Evolutionary conservation across 2,113 vertebrate genomes (phyloP).

Genomic region (Hemiprocne comata): DNA sequence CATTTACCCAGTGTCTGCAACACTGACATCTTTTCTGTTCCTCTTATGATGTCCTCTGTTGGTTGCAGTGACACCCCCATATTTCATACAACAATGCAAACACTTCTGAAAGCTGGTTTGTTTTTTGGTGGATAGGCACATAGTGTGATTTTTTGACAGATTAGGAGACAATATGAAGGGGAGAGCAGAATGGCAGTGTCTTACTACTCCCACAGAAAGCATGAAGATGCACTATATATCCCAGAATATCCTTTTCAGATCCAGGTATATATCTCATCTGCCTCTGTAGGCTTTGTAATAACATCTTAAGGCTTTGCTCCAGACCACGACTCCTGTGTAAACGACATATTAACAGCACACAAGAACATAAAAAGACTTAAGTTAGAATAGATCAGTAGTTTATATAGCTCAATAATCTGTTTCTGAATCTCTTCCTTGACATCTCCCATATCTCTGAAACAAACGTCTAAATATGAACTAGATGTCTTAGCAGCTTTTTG

Average conservation of each 20-base stretch:
- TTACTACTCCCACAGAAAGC: background rate
- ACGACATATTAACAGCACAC: background rate
- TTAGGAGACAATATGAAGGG: background rate
- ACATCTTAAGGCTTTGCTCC: constrained; percentile 19
- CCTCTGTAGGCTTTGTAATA: background rate
- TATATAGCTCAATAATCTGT: constrained; percentile 23
- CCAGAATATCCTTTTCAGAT: background rate
- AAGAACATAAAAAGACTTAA: constrained; percentile 39
- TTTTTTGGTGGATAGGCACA: background rate
- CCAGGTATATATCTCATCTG: background rate
- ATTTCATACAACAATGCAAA: background rate
- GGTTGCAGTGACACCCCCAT: background rate
- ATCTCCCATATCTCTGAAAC: background rate
- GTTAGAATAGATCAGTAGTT: background rate
- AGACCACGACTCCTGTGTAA: constrained; percentile 6
- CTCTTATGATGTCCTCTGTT: background rate
- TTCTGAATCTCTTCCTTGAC: background rate
- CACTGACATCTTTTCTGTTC: background rate
- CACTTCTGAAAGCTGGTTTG: background rate
- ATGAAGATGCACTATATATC: background rate
- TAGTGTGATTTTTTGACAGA: background rate
- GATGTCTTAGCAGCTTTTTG: background rate
- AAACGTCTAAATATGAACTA: background rate
- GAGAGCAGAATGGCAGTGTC: background rate
- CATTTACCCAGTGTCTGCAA: background rate